phyloP scores from a whole-genome alignment of 2,113 vertebrate species.

The Otocyon megalotis region DNA sequence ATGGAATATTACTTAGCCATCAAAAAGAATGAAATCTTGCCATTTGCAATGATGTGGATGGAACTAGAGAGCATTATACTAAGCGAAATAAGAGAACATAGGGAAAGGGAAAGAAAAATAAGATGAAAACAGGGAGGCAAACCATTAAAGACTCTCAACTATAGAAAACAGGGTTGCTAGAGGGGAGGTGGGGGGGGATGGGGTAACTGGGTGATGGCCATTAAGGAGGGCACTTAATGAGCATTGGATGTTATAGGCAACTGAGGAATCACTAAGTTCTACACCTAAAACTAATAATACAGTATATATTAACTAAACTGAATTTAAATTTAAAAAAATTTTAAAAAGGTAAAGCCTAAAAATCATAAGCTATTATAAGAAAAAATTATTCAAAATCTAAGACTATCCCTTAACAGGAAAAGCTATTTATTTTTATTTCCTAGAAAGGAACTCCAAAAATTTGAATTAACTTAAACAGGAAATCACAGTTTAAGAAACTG shows the following conservation, averaged over 20 bases:
- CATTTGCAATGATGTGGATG: neutral
- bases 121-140: neutral
- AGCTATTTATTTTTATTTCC: constrained; percentile 33
- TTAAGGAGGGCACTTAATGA: neutral
- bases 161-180: neutral
- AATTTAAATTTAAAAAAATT: neutral
- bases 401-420: neutral
- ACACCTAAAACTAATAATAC: neutral
- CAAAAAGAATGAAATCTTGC: neutral
- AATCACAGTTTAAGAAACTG: constrained; percentile 52
- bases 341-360: neutral
- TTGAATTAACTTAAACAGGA: constrained; percentile 59
- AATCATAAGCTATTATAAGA: neutral
- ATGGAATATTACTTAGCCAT: neutral
- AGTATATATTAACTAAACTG: neutral
- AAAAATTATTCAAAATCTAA: constrained; percentile 56
- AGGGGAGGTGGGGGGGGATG: neutral
- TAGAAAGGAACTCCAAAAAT: constrained; percentile 53
- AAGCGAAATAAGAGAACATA: neutral
- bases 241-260: neutral
- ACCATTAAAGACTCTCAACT: neutral
- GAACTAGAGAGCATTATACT: neutral
- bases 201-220: neutral
- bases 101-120: neutral
- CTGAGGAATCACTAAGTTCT: neutral